Conservation (phyloP, 2,113 vertebrate species). For the Cinclus mexicanus region DNA sequence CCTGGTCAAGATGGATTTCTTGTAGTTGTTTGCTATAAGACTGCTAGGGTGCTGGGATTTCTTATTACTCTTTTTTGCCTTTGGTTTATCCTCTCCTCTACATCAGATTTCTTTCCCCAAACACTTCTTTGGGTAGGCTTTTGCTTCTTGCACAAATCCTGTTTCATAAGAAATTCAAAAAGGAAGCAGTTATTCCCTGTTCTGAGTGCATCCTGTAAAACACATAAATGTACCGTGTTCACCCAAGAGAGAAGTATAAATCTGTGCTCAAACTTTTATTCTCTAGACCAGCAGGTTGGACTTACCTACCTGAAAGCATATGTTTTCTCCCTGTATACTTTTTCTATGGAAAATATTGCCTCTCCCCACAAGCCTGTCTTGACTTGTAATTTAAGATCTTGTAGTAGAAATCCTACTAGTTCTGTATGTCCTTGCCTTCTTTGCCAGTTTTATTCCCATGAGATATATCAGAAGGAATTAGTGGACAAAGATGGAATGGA, state of each 20-base stretch:
- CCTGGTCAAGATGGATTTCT: background rate
- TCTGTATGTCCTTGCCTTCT: background rate
- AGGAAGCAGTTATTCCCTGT: background rate
- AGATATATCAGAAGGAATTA: background rate
- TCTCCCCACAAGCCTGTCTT: background rate
- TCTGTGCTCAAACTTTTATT: background rate
- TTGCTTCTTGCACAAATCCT: background rate
- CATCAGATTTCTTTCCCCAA: background rate
- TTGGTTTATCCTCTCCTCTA: background rate
- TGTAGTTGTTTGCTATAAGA: background rate
- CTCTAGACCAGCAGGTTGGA: background rate
- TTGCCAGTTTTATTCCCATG: background rate
- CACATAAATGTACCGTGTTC: background rate
- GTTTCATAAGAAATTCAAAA: background rate
- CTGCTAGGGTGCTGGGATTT: background rate
- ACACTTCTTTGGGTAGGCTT: background rate
- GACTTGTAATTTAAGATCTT: background rate
- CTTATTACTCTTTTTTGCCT: background rate
- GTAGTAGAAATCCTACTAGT: background rate
- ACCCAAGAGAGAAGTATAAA: background rate
- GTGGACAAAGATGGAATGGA: background rate
- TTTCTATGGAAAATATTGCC: background rate
- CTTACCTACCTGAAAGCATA: background rate
- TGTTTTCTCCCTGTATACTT: background rate
- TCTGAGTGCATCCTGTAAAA: background rate